These are phyloP conservation scores for Meles meles DNA, from an alignment of 2,113 vertebrate genomes.

Conservation along the genomic window DNA sequence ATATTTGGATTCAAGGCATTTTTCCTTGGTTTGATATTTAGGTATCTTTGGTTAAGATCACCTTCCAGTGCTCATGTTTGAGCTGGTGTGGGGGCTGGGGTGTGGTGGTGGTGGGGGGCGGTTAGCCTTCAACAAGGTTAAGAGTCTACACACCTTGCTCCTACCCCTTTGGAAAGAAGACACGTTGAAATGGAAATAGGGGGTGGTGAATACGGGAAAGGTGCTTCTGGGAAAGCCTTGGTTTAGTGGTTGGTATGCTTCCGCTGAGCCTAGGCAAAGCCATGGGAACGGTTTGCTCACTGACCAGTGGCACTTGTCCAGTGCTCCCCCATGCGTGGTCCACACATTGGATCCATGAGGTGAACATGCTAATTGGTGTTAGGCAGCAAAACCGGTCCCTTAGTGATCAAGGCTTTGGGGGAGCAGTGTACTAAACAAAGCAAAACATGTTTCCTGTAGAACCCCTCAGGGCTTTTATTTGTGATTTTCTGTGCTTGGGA, in stretches of 20 bases:
- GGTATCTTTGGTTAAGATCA: not conserved
- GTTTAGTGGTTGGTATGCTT: not conserved
- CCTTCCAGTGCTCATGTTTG: not conserved
- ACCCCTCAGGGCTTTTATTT: not conserved
- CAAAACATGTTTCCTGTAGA: not conserved
- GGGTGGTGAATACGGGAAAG: not conserved
- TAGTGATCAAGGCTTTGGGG: not conserved
- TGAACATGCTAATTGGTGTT: not conserved
- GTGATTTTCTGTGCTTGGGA: not conserved
- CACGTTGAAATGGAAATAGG: not conserved
- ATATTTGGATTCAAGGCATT: not conserved
- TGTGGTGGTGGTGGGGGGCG: no score
- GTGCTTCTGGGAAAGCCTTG: not conserved
- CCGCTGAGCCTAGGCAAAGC: accelerated
- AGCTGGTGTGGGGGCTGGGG: not conserved
- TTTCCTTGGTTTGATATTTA: conserved; percentile 46
- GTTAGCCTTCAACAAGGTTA: not conserved
- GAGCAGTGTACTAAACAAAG: not conserved
- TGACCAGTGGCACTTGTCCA: not conserved
- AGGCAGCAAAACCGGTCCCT: not conserved
- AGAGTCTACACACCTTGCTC: not conserved
- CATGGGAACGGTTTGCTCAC: not conserved
- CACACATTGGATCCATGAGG: accelerated
- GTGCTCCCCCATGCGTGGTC: accelerated
- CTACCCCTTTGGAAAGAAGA: not conserved